Evolutionary conservation across 2,113 vertebrate species (phyloP).

Genomic region (Anoura caudifer): DNA sequence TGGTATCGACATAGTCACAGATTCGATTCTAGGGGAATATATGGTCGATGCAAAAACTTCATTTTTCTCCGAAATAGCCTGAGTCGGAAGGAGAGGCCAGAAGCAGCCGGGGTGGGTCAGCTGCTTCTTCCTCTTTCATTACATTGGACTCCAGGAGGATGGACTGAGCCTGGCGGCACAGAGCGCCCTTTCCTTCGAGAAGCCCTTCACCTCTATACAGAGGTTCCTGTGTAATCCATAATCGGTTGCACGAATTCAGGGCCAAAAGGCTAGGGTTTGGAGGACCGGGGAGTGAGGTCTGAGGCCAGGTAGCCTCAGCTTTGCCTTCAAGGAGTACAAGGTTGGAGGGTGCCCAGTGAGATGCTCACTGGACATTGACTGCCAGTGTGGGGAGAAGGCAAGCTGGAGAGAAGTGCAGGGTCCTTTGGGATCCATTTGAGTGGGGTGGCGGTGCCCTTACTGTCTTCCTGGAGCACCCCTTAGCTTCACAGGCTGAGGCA

Average conservation of each 20-base stretch:
- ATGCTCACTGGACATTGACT: conserved; percentile 39
- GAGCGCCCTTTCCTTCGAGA: conserved; percentile 34
- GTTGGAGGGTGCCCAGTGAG: background rate
- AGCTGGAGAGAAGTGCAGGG: background rate
- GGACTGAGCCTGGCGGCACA: conserved; percentile 43
- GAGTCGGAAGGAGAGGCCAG: conserved; percentile 66
- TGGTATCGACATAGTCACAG: conserved; percentile 95
- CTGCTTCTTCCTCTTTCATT: conserved; percentile 66
- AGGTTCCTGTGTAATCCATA: conserved; percentile 19
- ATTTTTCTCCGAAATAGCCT: conserved; percentile 81
- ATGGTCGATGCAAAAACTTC: conserved; percentile 99
- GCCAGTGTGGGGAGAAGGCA: conserved; percentile 41
- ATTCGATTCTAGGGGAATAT: conserved; percentile 99
- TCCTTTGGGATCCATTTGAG: conserved; percentile 60
- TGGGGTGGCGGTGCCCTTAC: background rate
- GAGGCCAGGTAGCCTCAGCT: conserved; percentile 23
- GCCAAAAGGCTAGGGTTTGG: conserved; percentile 50
- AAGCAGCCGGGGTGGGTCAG: background rate
- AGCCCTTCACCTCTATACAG: conserved; percentile 59
- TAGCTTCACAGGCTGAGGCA: background rate
- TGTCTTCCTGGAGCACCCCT: background rate
- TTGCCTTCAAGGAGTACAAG: conserved; percentile 41
- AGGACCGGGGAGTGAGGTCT: conserved; percentile 29
- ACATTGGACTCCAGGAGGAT: conserved; percentile 59
- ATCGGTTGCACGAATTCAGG: conserved; percentile 59